Evolutionary conservation across 2,113 vertebrate species (phyloP), one percentile per base, ranked within the genome.

Genomic region (Cygnus atratus): DNA sequence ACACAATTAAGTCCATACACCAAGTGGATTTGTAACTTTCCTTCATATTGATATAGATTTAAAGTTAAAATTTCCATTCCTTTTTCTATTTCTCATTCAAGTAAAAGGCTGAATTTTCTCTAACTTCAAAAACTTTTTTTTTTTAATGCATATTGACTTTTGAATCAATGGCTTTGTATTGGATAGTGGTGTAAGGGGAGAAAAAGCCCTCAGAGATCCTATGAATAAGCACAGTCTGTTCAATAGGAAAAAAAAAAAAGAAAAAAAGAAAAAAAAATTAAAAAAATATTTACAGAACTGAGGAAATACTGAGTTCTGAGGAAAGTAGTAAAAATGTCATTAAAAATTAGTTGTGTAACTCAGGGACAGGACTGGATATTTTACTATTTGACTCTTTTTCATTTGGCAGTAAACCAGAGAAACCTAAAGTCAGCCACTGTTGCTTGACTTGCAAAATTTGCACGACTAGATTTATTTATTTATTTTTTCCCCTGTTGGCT

Each of bases 21-120:
- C 98, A 97, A 91, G 98, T 98, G 54, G 97, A 98, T 88, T 98
- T 98, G 98, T 98, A 98, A 98, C 89, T 98, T 98, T 92, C 98
- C 98, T 5, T 95, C 85, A 8, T 94, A 90, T 77, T 86, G 78
- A 72, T 96, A 91, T 3, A 98, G 46, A 12, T 98, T 96, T 54
- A 98, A 44, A 0, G 84, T 97, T 59, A 98, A 97, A 95, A 98
- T 97, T 92, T 98, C 97, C 74, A 97, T 97, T 18, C 97, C 89
- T 9, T 96, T 96, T 20, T 95, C 3, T 98, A 97, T 35, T 98
- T 98, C 86, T 98, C 98, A 41, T 89, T 95, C 58, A 98, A 35
- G 3, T 91, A 62, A 61, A 31, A 33, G 44, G 77, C 72, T 72
- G 81, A 46, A 6, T 79, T 59, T 71, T 94, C 95, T 83, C 95